Base-by-base conservation (phyloP, 2,888 invertebrate species). In the Macrophya annulata region DNA sequence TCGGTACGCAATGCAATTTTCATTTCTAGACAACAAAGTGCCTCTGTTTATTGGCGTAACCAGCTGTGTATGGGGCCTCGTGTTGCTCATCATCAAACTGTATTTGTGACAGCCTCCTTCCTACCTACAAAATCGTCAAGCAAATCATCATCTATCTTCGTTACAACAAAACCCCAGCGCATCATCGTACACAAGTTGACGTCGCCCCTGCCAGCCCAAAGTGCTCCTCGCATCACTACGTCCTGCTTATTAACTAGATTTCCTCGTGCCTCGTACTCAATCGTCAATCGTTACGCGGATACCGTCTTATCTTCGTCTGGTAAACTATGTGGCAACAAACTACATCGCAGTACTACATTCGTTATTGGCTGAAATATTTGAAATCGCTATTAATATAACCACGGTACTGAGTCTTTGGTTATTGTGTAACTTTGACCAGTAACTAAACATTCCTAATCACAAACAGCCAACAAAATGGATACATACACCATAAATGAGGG, bases 21-120 rank as follows among this genome's bases (percentile, higher is more conserved):
- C 90, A 91, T 93, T 93, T 93, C 93, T 93, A 93, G 93, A 93
- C 93, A 93, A 92, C 93, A 93, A 93, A 93, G 93, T 97, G 95
- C 97, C 97, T 92, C 95, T 97, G 94, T 96, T 97, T 96, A 96
- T 98, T 95, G 98, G 98, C 94, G 96, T 98, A 94, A 97, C 97
- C 93, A 97, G 97, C 93, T 98, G 97, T 95, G 95, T 98, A 94
- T 97, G 97, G 97, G 98, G 97, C 93, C 95, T 96, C 94, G 95
- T 96, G 94, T 95, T 96, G 94, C 95, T 96, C 94, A 95, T 96
- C 94, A 95, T 96, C 94, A 96, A 96, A 94, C 95, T 95, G 93
- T 96, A 96, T 95, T 95, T 95, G 94, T 95, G 94, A 95, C 94
- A 94, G 93, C 93, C 92, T 92, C 92, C 91, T 92, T 92, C 91